phyloP scores from a whole-genome alignment of 2,113 vertebrate genomes.

The Thalassarche chlororhynchos region DNA sequence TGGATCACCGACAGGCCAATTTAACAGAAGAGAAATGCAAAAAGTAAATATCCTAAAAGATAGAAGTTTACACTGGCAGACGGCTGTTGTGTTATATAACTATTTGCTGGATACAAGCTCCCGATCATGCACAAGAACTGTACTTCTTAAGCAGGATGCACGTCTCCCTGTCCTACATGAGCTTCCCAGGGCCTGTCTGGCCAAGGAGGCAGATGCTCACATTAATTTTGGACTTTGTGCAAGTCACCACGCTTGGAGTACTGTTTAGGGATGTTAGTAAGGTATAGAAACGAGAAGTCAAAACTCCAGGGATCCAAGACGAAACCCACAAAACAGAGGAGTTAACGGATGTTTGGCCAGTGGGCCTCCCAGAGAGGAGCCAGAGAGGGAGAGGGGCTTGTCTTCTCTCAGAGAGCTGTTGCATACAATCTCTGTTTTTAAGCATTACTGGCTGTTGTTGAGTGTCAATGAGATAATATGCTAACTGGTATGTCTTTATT shows the following conservation, averaged over 20 bases:
- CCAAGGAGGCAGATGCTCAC: not conserved
- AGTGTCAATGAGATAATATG: not conserved
- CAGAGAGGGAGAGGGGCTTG: not conserved
- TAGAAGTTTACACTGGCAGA: not conserved
- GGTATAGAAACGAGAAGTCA: not conserved
- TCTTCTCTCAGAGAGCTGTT: not conserved
- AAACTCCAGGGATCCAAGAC: not conserved
- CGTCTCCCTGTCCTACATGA: not conserved
- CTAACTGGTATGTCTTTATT: not conserved
- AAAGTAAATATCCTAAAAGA: not conserved
- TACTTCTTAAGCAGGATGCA: not conserved
- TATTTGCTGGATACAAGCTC: not conserved
- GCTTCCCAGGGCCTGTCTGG: not conserved
- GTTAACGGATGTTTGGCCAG: not conserved
- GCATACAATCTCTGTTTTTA: not conserved
- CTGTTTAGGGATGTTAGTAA: not conserved
- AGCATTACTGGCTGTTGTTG: not conserved
- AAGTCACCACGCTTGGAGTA: not conserved
- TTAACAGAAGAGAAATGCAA: not conserved
- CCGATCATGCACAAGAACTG: rapidly evolving
- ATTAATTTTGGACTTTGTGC: not conserved
- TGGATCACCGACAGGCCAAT: not conserved
- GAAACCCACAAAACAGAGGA: not conserved
- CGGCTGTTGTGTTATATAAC: not conserved
- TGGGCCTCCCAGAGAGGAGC: not conserved